phyloP scores from a whole-genome alignment of 2,888 invertebrate species.

The Amphiduros pacificus region DNA sequence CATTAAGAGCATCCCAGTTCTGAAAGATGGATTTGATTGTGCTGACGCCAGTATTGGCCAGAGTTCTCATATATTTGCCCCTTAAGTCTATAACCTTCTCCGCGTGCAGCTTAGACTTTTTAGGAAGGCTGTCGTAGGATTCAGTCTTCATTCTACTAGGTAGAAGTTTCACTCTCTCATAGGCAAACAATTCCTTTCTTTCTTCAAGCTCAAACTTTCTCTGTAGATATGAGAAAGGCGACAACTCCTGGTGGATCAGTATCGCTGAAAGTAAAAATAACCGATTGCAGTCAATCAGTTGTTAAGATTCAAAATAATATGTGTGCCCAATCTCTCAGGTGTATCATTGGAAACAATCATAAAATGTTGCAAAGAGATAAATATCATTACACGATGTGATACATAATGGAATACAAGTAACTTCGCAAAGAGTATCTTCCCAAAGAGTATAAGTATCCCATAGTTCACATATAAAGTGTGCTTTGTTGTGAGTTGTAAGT shows the following conservation, averaged over 20 bases:
- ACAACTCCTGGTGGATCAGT: constrained; percentile 7
- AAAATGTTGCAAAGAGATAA: too few species aligned
- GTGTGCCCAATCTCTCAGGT: too few species aligned
- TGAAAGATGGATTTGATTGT: constrained; percentile 16
- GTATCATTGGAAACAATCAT: too few species aligned
- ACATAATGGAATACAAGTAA: too few species aligned
- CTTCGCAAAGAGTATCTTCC: too few species aligned
- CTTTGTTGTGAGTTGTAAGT: not conserved
- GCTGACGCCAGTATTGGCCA: constrained; percentile 23
- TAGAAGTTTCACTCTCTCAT: constrained; percentile 20
- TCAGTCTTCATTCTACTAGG: constrained; percentile 21
- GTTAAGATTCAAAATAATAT: too few species aligned
- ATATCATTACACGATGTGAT: too few species aligned
- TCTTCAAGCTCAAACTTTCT: constrained; percentile 24
- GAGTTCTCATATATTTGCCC: constrained; percentile 15
- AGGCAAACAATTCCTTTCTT: constrained; percentile 18
- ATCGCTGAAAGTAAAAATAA: too few species aligned
- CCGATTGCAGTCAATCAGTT: too few species aligned
- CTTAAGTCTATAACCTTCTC: constrained; percentile 23
- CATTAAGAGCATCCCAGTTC: constrained; percentile 25
- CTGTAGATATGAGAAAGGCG: constrained; percentile 17
- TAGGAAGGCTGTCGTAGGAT: constrained; percentile 25
- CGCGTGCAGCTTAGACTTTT: constrained; percentile 17
- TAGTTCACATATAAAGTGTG: not conserved
- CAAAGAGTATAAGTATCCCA: too few species aligned